Evolutionary conservation across 2,888 invertebrate species (phyloP).

Genomic region (Celastrina argiolus): DNA sequence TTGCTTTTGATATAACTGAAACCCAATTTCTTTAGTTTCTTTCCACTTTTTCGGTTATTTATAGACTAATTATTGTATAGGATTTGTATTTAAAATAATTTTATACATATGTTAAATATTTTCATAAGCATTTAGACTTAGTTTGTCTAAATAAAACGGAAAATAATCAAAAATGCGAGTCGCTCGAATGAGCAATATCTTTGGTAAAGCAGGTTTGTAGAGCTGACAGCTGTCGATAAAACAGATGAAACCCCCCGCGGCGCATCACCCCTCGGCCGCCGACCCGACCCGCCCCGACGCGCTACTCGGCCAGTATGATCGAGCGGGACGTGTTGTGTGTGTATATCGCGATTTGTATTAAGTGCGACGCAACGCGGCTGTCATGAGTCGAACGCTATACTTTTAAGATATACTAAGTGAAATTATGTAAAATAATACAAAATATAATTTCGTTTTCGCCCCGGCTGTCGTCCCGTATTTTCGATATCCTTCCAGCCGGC

Average conservation of each 20-base stretch:
- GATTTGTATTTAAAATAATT: neutral
- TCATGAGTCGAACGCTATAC: conserved; percentile 61
- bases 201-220: conserved; percentile 17
- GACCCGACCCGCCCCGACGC: conserved; percentile 36
- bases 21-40: neutral
- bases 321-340: conserved; percentile 67
- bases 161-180: neutral
- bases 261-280: conserved; percentile 43
- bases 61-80: neutral
- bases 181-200: conserved; percentile 3
- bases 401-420: conserved; percentile 67
- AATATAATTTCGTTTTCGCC: conserved; percentile 67
- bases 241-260: conserved; percentile 43
- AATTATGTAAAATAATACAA: conserved; percentile 77
- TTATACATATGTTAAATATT: neutral
- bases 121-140: neutral
- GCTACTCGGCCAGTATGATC: conserved; percentile 61
- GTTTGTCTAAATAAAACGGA: neutral
- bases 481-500: conserved; percentile 81
- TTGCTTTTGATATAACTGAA: neutral
- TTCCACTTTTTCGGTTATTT: neutral
- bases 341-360: conserved; percentile 47
- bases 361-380: conserved; percentile 62
- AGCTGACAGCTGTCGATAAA: conserved; percentile 46
- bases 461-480: conserved; percentile 77